phyloP scores from a whole-genome alignment of 2,797 vertebrate genomes.

The Cacajao melanocephalus region DNA sequence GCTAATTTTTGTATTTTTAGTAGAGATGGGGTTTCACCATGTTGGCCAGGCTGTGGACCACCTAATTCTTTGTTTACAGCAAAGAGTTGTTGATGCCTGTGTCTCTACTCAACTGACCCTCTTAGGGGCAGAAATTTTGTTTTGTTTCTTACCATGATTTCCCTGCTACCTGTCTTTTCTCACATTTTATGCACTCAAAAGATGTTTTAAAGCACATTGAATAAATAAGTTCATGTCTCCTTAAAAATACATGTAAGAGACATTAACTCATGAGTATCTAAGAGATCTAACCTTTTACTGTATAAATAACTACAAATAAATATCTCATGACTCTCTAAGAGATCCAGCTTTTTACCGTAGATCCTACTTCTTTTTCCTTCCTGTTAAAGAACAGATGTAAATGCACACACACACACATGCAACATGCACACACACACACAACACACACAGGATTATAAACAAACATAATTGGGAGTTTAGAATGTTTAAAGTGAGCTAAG shows the following conservation, averaged over 20 bases:
- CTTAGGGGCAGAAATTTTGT: neutral
- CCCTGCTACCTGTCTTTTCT: neutral
- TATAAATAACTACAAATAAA: too few species aligned
- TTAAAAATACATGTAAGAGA: neutral
- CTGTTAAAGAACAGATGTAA: neutral
- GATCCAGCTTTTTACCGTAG: neutral
- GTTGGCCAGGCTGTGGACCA: neutral
- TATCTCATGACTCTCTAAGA: too few species aligned
- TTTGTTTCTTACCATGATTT: conserved; percentile 7
- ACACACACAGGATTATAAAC: neutral
- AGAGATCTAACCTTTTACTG: neutral
- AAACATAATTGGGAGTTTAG: neutral
- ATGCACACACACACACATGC: neutral
- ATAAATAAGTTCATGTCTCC: neutral
- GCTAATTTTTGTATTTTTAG: too few species aligned
- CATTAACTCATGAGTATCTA: neutral
- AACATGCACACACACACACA: neutral
- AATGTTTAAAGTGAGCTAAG: neutral
- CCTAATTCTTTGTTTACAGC: neutral
- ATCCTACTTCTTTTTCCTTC: neutral
- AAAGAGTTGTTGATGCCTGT: neutral
- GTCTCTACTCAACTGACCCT: neutral
- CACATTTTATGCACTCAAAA: neutral
- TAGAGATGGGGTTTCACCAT: too few species aligned
- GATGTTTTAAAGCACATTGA: neutral